Evolutionary conservation across 2,113 vertebrate genomes (phyloP).

Genomic region (Pithys albifrons): DNA sequence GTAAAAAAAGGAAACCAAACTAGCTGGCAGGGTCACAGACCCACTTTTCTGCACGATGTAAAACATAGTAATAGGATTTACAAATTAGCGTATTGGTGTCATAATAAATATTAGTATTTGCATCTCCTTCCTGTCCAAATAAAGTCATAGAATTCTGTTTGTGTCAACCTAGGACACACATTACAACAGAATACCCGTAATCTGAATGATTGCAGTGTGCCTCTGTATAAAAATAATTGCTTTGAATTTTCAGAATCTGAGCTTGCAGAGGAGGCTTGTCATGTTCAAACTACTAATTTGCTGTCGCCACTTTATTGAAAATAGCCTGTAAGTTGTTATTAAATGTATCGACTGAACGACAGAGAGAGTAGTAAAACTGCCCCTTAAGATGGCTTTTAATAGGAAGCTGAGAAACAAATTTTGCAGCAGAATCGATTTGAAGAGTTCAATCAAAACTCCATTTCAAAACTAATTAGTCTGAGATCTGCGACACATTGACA

Average conservation of each 20-base stretch:
- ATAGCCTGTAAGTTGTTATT: slow-evolving; percentile 90
- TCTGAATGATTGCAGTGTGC: slow-evolving; percentile 78
- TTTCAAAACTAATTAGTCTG: slow-evolving; percentile 99
- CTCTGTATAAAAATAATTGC: slow-evolving; percentile 85
- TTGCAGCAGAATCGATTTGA: slow-evolving; percentile 97
- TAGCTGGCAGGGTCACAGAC: slow-evolving; percentile 63
- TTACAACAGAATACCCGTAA: slow-evolving; percentile 75
- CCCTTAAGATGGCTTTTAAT: slow-evolving; percentile 92
- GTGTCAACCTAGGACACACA: slow-evolving; percentile 70
- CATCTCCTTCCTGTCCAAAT: slow-evolving; percentile 75
- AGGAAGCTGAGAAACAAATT: slow-evolving; percentile 96
- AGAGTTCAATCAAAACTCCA: slow-evolving; percentile 99
- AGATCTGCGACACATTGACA: slow-evolving; percentile 92
- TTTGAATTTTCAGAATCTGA: slow-evolving; percentile 82
- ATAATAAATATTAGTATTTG: slow-evolving; percentile 78
- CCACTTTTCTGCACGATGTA: slow-evolving; percentile 49
- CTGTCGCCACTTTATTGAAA: slow-evolving; percentile 89
- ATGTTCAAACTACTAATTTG: slow-evolving; percentile 89
- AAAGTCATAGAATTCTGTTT: slow-evolving; percentile 75
- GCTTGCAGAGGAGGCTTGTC: slow-evolving; percentile 85
- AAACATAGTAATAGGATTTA: slow-evolving; percentile 61
- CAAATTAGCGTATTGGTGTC: slow-evolving; percentile 73
- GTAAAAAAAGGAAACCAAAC: slow-evolving; percentile 49
- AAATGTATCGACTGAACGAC: slow-evolving; percentile 91
- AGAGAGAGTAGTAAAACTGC: slow-evolving; percentile 88